Base-by-base conservation (phyloP, 1,140 invertebrate genomes). In the Drosophila eugracilis region DNA sequence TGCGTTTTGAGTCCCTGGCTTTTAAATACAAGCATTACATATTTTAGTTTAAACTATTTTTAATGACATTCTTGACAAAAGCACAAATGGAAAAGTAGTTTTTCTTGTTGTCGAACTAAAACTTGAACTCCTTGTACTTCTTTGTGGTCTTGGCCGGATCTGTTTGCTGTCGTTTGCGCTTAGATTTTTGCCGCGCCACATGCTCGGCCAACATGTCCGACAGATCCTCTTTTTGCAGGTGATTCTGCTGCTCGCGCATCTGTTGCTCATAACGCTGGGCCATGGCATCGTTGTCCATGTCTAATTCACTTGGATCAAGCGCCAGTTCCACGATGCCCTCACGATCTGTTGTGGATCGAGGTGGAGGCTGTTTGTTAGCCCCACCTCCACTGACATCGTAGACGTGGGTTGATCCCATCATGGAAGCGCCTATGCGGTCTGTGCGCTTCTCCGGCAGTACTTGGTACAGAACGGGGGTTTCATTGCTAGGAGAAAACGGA, bases 121-220 rank as follows among this genome's bases (percentile, higher is more conserved):
- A 99, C 92, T 99, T 99, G 93, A 99, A 99, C 91, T 99, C 98
- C 92, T 99, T 99, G 93, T 99, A 98, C 93, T 99, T 99, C 92
- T 99, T 99, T 83, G 96, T 95, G 92, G 98, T 98, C 6, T 95
- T 95, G 92, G 98, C 98, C 7, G 95, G 95, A 89, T 97, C 97
- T 52, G 95, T 96, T 92, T 98, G 97, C 84, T 98, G 97, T 39
- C 96, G 93, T 90, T 98, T 98, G 70, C 98, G 94, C 92, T 99
- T 98, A 90, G 96, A 96, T 94, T 97, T 98, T 91, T 99, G 97
- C 77, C 98, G 95, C 19, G 98, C 97, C 17, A 98, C 97, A 92
- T 99, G 98, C 92, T 99, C 98, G 19, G 98, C 98, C 63, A 99
- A 94, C 98, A 99, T 99, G 90, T 99, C 98, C 17, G 97, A 98